A percentile compares a stretch with the other conserved stretches of the same genome.
Conservation (phyloP, 2,888 invertebrate species). For the Nymphalis polychloros region DNA sequence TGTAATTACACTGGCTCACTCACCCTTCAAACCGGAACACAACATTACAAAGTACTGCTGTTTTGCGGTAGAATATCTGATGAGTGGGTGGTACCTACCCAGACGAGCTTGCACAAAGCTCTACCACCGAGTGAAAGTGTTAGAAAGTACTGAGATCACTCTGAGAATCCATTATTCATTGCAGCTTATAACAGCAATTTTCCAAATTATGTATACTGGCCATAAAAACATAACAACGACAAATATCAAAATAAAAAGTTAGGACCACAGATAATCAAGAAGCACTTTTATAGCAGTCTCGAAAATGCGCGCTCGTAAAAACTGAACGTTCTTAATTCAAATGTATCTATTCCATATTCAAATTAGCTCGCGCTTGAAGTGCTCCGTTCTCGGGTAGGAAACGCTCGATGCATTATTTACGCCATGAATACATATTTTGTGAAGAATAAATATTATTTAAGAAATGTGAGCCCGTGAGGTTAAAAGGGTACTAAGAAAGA, state of each 20-base stretch:
- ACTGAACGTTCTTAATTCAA: conserved; percentile 40
- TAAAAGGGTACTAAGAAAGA: background rate
- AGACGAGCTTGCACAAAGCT: too few species aligned
- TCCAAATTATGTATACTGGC: conserved; percentile 2
- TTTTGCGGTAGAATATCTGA: too few species aligned
- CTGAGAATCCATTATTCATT: background rate
- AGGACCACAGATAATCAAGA: conserved; percentile 10
- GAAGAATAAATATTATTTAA: conserved; percentile 14
- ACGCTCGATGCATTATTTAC: conserved; percentile 20
- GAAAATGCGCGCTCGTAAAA: conserved; percentile 35
- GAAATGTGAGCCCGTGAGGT: background rate
- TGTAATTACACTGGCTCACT: too few species aligned
- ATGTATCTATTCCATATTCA: conserved; percentile 42
- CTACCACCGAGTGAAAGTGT: too few species aligned
- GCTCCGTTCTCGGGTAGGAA: conserved; percentile 12
- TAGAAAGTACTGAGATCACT: background rate
- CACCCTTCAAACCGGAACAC: too few species aligned
- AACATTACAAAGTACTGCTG: too few species aligned
- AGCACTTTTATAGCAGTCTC: conserved; percentile 8
- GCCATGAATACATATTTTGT: conserved; percentile 9
- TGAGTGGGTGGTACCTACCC: too few species aligned
- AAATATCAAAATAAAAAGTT: conserved; percentile 13
- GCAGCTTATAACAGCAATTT: background rate
- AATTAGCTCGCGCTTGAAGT: conserved; percentile 31
- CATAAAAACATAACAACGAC: conserved; percentile 2